phyloP scores from a whole-genome alignment of 2,797 vertebrate species.

The Epinephelus malabaricus region DNA sequence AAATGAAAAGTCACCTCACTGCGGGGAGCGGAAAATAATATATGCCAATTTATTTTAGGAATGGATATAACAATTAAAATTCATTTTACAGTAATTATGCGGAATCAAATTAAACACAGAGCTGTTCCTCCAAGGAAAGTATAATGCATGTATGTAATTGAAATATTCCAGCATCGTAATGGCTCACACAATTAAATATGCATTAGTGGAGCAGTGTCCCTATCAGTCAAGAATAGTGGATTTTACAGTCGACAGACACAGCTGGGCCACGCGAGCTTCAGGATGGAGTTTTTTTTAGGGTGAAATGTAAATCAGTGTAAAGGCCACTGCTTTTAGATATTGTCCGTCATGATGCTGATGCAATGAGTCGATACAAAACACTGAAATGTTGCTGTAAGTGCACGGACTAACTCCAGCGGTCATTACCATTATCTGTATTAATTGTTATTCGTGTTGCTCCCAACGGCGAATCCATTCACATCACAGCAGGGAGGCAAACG shows the following conservation, averaged over 20 bases:
- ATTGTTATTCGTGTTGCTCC: conserved; percentile 45
- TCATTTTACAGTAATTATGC: conserved; percentile 82
- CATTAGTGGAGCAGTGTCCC: conserved; percentile 74
- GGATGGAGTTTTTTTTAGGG: conserved; percentile 22
- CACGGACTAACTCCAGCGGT: conserved; percentile 27
- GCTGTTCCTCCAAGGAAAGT: conserved; percentile 74
- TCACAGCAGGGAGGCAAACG: conserved; percentile 24
- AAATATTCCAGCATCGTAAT: conserved; percentile 82
- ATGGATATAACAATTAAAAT: conserved; percentile 79
- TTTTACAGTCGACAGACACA: conserved; percentile 51
- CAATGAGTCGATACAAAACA: conserved; percentile 34
- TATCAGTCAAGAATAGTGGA: conserved; percentile 71
- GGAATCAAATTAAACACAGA: conserved; percentile 79
- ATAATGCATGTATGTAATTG: conserved; percentile 81
- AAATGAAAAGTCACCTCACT: conserved; percentile 62
- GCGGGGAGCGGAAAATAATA: conserved; percentile 55
- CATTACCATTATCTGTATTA: conserved; percentile 27
- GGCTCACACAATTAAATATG: conserved; percentile 83
- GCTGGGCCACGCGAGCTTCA: conserved; percentile 24
- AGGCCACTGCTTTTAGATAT: conserved; percentile 51
- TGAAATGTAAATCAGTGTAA: conserved; percentile 45
- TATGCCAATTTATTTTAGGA: conserved; percentile 71
- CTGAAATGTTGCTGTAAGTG: conserved; percentile 32
- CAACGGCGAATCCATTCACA: conserved; percentile 28
- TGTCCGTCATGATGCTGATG: conserved; percentile 40